These are phyloP conservation scores for Drosophila saltans DNA, from an alignment of 1,140 invertebrate genomes.

Conservation along the genomic window DNA sequence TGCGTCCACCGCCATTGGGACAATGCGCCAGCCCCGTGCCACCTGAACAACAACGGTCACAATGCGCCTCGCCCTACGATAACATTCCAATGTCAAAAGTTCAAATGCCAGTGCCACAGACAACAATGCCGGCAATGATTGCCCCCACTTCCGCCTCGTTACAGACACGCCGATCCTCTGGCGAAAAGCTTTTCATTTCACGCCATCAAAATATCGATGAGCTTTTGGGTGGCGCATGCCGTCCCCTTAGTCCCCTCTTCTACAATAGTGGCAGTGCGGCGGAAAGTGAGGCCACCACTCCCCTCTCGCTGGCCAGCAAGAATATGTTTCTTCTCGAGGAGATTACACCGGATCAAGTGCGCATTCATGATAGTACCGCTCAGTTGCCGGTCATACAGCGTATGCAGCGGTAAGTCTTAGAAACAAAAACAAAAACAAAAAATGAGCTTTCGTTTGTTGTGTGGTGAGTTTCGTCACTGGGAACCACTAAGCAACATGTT, in stretches of 20 bases:
- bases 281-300: slow-evolving; percentile 32
- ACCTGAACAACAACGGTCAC: slow-evolving; percentile 72
- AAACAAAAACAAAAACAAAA: not conserved
- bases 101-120: slow-evolving; percentile 45
- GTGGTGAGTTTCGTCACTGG: slow-evolving; percentile 63
- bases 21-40: slow-evolving; percentile 90
- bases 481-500: slow-evolving; percentile 10
- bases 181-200: slow-evolving; percentile 88
- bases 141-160: slow-evolving; percentile 47
- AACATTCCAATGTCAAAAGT: slow-evolving; percentile 85
- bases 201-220: slow-evolving; percentile 93
- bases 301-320: slow-evolving; percentile 47
- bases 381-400: slow-evolving; percentile 88
- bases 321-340: slow-evolving; percentile 79
- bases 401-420: slow-evolving; percentile 72
- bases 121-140: slow-evolving; percentile 11
- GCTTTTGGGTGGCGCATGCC: slow-evolving; percentile 87
- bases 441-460: slow-evolving; percentile 63
- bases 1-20: slow-evolving; percentile 85
- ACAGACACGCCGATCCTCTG: slow-evolving; percentile 65
- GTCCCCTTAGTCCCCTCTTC: slow-evolving; percentile 86
- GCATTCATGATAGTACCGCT: slow-evolving; percentile 90
- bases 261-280: slow-evolving; percentile 40
- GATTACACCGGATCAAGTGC: slow-evolving; percentile 87
- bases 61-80: slow-evolving; percentile 88